Conservation (phyloP, 2,797 vertebrate genomes). For the Gorsachius magnificus region DNA sequence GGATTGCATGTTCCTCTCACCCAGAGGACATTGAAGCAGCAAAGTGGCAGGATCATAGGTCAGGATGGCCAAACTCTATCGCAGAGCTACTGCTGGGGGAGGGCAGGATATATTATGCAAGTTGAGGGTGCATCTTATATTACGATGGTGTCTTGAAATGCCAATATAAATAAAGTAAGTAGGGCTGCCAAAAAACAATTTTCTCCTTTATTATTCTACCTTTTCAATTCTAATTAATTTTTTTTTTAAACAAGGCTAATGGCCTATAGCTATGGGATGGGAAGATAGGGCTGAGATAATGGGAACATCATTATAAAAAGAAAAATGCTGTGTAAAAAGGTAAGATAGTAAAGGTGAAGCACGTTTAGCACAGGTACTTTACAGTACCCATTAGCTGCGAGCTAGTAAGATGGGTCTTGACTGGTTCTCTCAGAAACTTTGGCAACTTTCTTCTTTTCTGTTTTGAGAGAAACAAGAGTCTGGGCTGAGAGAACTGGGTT, state of each 20-base stretch:
- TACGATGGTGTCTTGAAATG: slow-evolving; percentile 7
- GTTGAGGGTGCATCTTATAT: not conserved
- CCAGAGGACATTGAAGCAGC: not conserved
- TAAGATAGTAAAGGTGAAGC: slow-evolving; percentile 53
- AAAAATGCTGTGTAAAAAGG: slow-evolving; percentile 48
- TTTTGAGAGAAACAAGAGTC: slow-evolving; percentile 50
- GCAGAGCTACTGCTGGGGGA: not conserved
- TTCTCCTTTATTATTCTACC: slow-evolving; percentile 58
- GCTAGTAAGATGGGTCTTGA: slow-evolving; percentile 58
- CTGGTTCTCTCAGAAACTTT: slow-evolving; percentile 52
- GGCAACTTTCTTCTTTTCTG: slow-evolving; percentile 30
- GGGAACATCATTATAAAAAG: slow-evolving; percentile 39
- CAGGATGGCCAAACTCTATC: not conserved
- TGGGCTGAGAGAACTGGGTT: not conserved
- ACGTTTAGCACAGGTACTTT: slow-evolving; percentile 16
- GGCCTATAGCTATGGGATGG: slow-evolving; percentile 50
- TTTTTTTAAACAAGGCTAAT: slow-evolving; percentile 10
- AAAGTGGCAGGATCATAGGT: not conserved
- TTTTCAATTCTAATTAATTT: slow-evolving; percentile 64
- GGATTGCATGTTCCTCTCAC: not conserved
- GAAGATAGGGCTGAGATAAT: slow-evolving; percentile 56
- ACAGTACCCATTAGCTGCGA: slow-evolving; percentile 9
- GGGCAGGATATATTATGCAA: not conserved
- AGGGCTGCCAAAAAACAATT: slow-evolving; percentile 42
- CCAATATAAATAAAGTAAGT: slow-evolving; percentile 37